Base-by-base conservation (phyloP, 2,113 vertebrate genomes). In the Benitochromis conjunctus region DNA sequence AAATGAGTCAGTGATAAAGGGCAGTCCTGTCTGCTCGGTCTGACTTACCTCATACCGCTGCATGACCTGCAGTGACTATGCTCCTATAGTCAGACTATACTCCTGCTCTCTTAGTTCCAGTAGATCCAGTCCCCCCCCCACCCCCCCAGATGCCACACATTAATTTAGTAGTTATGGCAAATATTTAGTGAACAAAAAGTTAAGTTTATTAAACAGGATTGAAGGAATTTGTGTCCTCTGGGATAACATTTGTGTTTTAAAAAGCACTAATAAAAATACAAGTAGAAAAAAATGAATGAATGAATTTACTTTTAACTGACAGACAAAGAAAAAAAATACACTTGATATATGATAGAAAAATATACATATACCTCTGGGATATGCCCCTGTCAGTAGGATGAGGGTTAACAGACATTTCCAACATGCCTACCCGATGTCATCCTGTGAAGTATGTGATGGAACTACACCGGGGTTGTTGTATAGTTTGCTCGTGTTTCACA, bases 401-500 rank as follows among this genome's bases (percentile, higher is more conserved):
- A 71, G 14, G 21, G 38, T 71, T 69, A 46, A 29, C 58, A 69
- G 31, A 18, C 1, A 46, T 16, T 53, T 38, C 36, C 62, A 62
- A n/a, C 11, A 79, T 41, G 58, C 77, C 41, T 46, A 57, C 6
- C 34, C 7, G 29, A 76, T 26, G n/a, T 10, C 51, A 26, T 64
- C 38, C 18, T 79, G 64, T 76, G 55, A 21, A 58, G 77, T 26
- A 29, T 12, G 77, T 86, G 83, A 90, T 31, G 21, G 7, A 12
- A 58, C 66, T 16, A 4, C 16, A 18, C 14, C 58, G 55, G 66
- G 48, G 41, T 12, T 79, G 69, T 62, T 79, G 14, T 86, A 55
- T 34, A 76, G 12, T 90, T 60, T 55, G 80, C 66, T 71, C 38
- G 55, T 80, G 76, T 87, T 88, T 81, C 31, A 71, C 93, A 80